Evolutionary conservation across 2,888 invertebrate genomes (phyloP).

Genomic region (Meteorus colon): DNA sequence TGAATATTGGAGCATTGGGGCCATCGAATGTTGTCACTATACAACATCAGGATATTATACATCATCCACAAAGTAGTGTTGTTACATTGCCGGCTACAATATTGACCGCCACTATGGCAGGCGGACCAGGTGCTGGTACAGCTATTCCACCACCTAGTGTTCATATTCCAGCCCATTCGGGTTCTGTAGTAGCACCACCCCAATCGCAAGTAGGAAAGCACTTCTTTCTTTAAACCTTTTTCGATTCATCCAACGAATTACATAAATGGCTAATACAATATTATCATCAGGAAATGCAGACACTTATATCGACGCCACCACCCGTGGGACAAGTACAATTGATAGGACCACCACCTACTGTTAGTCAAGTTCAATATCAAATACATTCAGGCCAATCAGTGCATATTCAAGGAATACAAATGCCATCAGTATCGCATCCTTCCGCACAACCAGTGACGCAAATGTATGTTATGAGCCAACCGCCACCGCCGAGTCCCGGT

Average conservation of each 20-base stretch:
- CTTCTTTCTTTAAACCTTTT: neutral
- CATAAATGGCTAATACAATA: neutral
- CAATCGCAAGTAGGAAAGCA: constrained; percentile 66
- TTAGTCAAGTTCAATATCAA: constrained; percentile 71
- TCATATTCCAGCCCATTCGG: constrained; percentile 70
- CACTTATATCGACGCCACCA: constrained; percentile 68
- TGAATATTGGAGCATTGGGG: constrained; percentile 70
- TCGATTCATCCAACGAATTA: neutral
- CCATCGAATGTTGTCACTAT: constrained; percentile 72
- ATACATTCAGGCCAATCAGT: constrained; percentile 69
- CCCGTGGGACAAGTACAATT: constrained; percentile 70
- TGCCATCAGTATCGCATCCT: constrained; percentile 66
- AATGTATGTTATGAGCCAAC: constrained; percentile 72
- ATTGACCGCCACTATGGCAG: constrained; percentile 69
- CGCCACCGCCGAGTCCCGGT: constrained; percentile 54
- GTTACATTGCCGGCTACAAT: constrained; percentile 70
- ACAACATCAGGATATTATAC: constrained; percentile 72
- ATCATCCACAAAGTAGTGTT: constrained; percentile 70
- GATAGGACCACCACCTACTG: constrained; percentile 70
- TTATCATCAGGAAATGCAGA: constrained; percentile 66
- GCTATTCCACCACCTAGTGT: constrained; percentile 70
- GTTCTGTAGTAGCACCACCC: constrained; percentile 68
- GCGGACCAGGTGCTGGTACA: constrained; percentile 64
- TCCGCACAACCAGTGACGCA: constrained; percentile 70
- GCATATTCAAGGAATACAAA: constrained; percentile 67